phyloP scores from a whole-genome alignment of 2,797 vertebrate species.

The Thaleichthys pacificus region DNA sequence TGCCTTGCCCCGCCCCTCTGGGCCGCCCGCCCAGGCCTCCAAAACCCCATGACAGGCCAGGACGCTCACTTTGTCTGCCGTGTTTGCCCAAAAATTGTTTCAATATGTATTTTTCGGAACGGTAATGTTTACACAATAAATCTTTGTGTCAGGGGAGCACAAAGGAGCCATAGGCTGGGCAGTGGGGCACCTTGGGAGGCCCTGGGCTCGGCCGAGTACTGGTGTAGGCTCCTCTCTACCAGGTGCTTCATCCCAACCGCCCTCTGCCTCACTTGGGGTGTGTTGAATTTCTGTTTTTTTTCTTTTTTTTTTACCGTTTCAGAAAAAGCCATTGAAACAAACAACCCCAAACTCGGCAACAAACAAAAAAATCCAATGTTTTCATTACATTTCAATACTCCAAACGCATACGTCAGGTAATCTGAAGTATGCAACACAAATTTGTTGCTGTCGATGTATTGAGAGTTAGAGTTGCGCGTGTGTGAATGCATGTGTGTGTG shows the following conservation, averaged over 20 bases:
- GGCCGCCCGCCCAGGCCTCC: constrained; percentile 49
- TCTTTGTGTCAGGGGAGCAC: constrained; percentile 74
- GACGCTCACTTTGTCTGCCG: constrained; percentile 59
- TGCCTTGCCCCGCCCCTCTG: constrained; percentile 1
- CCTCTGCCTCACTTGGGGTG: not conserved
- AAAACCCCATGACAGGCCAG: constrained; percentile 67
- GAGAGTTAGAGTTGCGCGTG: too few relatives aligned
- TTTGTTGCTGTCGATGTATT: too few relatives aligned
- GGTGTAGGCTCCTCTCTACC: too few relatives aligned
- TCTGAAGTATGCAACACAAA: too few relatives aligned
- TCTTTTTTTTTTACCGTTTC: too few relatives aligned
- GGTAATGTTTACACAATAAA: constrained; percentile 78
- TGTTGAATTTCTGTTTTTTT: constrained; percentile 51
- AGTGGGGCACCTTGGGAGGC: constrained; percentile 50
- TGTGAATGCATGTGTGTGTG: too few relatives aligned
- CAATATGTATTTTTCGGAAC: constrained; percentile 75
- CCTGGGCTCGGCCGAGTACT: too few relatives aligned
- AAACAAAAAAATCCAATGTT: too few relatives aligned
- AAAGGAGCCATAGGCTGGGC: constrained; percentile 64
- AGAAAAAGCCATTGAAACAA: too few relatives aligned
- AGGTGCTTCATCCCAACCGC: constrained; percentile 13
- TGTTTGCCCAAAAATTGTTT: constrained; percentile 71
- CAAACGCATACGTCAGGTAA: too few relatives aligned
- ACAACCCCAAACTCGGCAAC: too few relatives aligned
- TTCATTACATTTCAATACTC: too few relatives aligned